A percentile compares a stretch with the other conserved stretches of the same genome.
These are phyloP conservation scores for Paramormyrops hopkinsi DNA, from an alignment of 2,797 vertebrate genomes.

Conservation along the genomic window DNA sequence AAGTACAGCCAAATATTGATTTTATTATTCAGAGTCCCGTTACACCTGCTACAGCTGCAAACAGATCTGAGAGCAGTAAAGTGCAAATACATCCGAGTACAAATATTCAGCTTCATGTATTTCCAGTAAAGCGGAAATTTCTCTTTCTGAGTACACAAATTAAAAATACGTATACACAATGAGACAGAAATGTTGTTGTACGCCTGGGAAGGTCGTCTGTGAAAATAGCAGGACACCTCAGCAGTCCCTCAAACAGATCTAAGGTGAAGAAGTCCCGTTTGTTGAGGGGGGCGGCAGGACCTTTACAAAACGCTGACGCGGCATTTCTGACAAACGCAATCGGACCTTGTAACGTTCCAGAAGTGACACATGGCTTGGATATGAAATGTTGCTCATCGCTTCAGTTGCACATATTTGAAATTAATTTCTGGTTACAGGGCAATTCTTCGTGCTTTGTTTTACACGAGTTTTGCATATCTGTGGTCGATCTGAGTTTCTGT, in stretches of 20 bases:
- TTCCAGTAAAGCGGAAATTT: neutral
- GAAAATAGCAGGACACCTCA: neutral
- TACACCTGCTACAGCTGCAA: neutral
- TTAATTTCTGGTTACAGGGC: neutral
- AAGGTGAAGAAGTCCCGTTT: neutral
- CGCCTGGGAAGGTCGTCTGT: neutral
- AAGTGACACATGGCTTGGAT: neutral
- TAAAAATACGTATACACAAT: neutral
- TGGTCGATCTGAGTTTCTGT: neutral
- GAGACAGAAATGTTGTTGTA: neutral
- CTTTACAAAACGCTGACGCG: neutral
- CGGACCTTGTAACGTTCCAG: neutral
- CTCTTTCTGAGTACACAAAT: neutral
- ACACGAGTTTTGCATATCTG: neutral
- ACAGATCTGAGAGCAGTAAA: neutral
- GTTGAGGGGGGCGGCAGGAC: neutral
- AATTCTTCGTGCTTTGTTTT: neutral
- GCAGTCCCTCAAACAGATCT: neutral
- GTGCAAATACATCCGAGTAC: neutral
- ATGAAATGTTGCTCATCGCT: neutral
- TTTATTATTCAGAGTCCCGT: conserved; percentile 1
- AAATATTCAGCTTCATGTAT: neutral
- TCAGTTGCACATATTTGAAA: neutral
- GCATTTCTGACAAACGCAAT: neutral
- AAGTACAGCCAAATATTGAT: conserved; percentile 9